Conservation (phyloP, 2,113 vertebrate species). For the Oceanites oceanicus region DNA sequence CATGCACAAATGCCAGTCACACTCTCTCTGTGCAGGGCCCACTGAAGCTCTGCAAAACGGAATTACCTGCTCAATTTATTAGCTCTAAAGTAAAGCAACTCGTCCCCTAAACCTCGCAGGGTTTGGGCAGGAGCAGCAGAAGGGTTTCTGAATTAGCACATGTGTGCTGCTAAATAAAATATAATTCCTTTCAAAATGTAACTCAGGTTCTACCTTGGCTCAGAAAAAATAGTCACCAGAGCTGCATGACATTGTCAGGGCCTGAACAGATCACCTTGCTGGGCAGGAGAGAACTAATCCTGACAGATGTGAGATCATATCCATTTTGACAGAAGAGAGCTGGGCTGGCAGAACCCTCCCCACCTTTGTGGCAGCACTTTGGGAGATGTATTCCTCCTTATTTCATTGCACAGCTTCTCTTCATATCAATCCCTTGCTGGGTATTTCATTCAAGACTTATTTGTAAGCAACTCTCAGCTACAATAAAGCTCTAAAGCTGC, state of each 20-base stretch:
- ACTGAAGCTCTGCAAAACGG: conserved; percentile 4
- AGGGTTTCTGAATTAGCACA: conserved; percentile 29
- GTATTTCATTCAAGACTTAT: conserved; percentile 66
- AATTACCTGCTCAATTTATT: conserved; percentile 41
- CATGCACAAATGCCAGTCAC: conserved; percentile 46
- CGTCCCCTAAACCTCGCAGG: background rate
- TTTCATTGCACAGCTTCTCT: conserved; percentile 56
- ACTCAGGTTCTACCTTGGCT: conserved; percentile 23
- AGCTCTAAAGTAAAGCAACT: conserved; percentile 12
- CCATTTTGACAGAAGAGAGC: conserved; percentile 56
- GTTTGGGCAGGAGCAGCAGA: background rate
- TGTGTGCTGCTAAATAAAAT: conserved; percentile 41
- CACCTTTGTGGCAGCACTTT: conserved; percentile 42
- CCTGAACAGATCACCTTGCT: conserved; percentile 54
- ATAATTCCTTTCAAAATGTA: conserved; percentile 51
- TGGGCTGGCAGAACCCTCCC: conserved; percentile 43
- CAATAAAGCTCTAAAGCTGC: conserved; percentile 61
- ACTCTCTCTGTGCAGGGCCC: background rate
- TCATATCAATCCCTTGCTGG: conserved; percentile 43
- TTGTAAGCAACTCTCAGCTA: conserved; percentile 68
- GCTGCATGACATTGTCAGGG: conserved; percentile 53
- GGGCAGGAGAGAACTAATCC: conserved; percentile 59
- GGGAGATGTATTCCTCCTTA: conserved; percentile 55
- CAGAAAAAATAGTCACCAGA: conserved; percentile 25
- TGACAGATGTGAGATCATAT: conserved; percentile 64